phyloP scores from a whole-genome alignment of 2,113 vertebrate genomes.

The Pogona vitticeps region DNA sequence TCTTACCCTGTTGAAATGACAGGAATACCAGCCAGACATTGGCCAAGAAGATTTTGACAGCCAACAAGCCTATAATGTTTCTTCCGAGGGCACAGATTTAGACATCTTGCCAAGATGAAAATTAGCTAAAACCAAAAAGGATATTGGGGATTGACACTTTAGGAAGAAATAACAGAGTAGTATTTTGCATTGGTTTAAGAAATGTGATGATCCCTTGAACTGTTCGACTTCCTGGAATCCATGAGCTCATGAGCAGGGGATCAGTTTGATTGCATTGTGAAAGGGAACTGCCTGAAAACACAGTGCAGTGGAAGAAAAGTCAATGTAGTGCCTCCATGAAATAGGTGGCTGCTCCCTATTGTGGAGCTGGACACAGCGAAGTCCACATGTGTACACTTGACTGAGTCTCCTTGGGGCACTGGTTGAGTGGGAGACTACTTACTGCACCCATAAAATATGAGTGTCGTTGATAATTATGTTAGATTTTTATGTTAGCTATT shows the following conservation, averaged over 20 bases:
- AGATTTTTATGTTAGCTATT: constrained; percentile 48
- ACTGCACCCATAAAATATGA: not conserved
- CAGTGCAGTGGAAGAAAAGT: constrained; percentile 6
- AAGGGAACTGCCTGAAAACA: not conserved
- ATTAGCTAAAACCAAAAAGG: constrained; percentile 78
- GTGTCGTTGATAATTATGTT: constrained; percentile 8
- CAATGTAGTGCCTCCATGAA: not conserved
- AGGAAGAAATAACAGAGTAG: constrained; percentile 65
- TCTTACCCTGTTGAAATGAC: constrained; percentile 73
- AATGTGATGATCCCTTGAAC: constrained; percentile 25
- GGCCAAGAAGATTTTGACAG: constrained; percentile 78
- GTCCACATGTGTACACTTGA: constrained; percentile 28
- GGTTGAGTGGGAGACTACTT: not conserved
- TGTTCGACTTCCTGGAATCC: constrained; percentile 26
- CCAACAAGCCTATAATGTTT: constrained; percentile 74
- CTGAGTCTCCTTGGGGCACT: not conserved
- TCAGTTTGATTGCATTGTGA: not conserved
- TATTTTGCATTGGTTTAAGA: constrained; percentile 37
- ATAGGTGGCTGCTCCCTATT: constrained; percentile 22
- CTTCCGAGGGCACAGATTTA: constrained; percentile 76
- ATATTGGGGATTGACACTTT: constrained; percentile 77
- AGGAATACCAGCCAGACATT: constrained; percentile 74
- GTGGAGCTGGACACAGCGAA: not conserved
- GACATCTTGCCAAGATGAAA: constrained; percentile 80
- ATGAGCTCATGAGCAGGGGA: accelerated